Evolutionary conservation across 1,140 invertebrate species (phyloP).

Genomic region (Agrilus planipennis): DNA sequence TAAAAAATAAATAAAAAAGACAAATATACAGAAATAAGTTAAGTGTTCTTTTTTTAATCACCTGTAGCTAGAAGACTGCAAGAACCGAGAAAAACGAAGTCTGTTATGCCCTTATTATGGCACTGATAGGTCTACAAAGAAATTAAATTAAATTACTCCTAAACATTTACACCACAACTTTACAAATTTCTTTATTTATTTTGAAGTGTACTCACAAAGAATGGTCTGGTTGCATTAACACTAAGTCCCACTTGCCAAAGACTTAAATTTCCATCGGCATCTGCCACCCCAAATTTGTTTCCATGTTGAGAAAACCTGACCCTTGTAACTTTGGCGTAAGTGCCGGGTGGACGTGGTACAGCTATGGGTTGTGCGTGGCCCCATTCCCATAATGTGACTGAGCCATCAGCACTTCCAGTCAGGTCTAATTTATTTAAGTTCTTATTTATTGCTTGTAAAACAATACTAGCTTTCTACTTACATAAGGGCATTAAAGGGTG

Average conservation of each 20-base stretch:
- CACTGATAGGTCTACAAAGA: conserved; percentile 76
- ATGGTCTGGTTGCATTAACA: conserved; percentile 72
- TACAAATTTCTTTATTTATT: neutral
- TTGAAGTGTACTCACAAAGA: conserved; percentile 69
- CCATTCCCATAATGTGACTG: conserved; percentile 97
- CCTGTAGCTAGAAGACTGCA: conserved; percentile 93
- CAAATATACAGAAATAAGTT: neutral
- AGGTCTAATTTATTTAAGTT: conserved; percentile 52
- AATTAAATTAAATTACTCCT: neutral
- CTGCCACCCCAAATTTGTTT: conserved; percentile 95
- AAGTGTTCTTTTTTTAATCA: too few species aligned
- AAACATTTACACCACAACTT: neutral
- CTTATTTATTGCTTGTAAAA: neutral
- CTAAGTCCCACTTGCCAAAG: conserved; percentile 88
- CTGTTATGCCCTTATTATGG: conserved; percentile 93
- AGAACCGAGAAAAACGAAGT: conserved; percentile 95
- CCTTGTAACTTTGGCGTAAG: conserved; percentile 88
- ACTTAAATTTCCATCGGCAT: conserved; percentile 82
- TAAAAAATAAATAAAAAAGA: conserved; percentile 16
- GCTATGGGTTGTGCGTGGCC: conserved; percentile 82
- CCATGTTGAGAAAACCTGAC: conserved; percentile 92
- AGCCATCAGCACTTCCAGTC: conserved; percentile 94
- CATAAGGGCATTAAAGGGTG: conserved; percentile 91
- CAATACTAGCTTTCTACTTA: too few species aligned
- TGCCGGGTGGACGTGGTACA: conserved; percentile 76